Percentiles rank a stretch among this genome's conserved stretches.
Conservation (phyloP, 2,113 vertebrate species). For the Scartelaos histophorus region DNA sequence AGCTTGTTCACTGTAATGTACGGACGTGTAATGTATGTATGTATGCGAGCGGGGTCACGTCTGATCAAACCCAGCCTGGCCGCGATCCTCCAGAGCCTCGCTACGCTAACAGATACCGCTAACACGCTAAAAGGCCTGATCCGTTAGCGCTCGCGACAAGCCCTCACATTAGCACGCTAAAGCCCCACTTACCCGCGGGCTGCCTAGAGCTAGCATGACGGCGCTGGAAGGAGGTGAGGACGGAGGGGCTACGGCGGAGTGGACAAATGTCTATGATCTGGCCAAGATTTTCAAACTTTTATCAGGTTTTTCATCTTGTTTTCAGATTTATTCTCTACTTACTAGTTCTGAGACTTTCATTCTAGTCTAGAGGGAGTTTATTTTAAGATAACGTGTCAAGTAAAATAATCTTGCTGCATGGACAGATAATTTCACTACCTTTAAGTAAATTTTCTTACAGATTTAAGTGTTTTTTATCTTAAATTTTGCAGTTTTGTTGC, state of each 20-base stretch:
- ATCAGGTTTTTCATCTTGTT: no score
- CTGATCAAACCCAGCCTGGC: conserved; percentile 36
- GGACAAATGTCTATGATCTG: no score
- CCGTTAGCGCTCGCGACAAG: conserved; percentile 47
- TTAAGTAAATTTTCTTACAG: no score
- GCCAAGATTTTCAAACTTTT: no score
- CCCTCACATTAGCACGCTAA: conserved; percentile 58
- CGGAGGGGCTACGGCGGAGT: background rate
- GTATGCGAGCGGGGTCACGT: conserved; percentile 25
- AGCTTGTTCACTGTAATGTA: conserved; percentile 14
- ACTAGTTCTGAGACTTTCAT: no score
- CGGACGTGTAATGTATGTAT: conserved; percentile 7
- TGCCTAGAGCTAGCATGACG: background rate
- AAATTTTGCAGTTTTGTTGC: no score
- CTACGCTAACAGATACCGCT: background rate
- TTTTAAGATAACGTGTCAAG: no score
- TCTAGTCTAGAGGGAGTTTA: no score
- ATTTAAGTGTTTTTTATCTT: no score
- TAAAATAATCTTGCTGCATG: no score
- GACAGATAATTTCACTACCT: no score
- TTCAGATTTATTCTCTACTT: no score
- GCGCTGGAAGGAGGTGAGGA: background rate
- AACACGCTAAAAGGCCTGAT: conserved; percentile 28
- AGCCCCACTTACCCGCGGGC: conserved; percentile 1
- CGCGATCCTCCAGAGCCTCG: conserved; percentile 20